Evolutionary conservation across 2,888 invertebrate species (phyloP).

Genomic region (Mystacides longicornis): DNA sequence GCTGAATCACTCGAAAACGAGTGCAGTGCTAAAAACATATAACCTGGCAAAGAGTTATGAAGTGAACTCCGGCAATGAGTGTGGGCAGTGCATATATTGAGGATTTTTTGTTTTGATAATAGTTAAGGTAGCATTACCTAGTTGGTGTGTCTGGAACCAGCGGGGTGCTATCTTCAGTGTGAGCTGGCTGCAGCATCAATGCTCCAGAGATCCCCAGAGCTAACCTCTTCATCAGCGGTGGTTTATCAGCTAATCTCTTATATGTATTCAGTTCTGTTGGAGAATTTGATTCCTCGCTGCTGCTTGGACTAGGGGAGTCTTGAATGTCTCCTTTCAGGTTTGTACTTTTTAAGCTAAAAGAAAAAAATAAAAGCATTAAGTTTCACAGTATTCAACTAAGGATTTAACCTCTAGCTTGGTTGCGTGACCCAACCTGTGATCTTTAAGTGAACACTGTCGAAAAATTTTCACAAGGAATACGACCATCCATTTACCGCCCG

Average conservation of each 20-base stretch:
- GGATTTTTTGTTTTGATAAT: background rate
- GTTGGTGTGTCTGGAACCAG: constrained; percentile 61
- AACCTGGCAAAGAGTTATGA: too few species aligned
- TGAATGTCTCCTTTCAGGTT: constrained; percentile 24
- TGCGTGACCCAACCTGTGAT: too few species aligned
- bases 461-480: too few species aligned
- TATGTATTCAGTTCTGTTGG: constrained; percentile 83
- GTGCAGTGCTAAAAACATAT: too few species aligned
- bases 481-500: too few species aligned
- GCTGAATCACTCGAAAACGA: too few species aligned
- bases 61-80: too few species aligned
- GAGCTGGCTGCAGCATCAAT: constrained; percentile 39
- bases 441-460: too few species aligned
- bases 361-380: too few species aligned
- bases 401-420: too few species aligned
- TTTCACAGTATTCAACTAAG: too few species aligned
- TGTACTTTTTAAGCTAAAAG: constrained; percentile 22
- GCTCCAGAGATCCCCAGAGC: constrained; percentile 66
- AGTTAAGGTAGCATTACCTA: constrained; percentile 32
- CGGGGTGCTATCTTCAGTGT: constrained; percentile 66
- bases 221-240: constrained; percentile 70
- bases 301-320: constrained; percentile 49
- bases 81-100: background rate
- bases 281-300: constrained; percentile 81
- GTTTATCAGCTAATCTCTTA: constrained; percentile 72